Evolutionary conservation across 2,888 invertebrate genomes (phyloP).

Genomic region (Tetrapedia diversipes): DNA sequence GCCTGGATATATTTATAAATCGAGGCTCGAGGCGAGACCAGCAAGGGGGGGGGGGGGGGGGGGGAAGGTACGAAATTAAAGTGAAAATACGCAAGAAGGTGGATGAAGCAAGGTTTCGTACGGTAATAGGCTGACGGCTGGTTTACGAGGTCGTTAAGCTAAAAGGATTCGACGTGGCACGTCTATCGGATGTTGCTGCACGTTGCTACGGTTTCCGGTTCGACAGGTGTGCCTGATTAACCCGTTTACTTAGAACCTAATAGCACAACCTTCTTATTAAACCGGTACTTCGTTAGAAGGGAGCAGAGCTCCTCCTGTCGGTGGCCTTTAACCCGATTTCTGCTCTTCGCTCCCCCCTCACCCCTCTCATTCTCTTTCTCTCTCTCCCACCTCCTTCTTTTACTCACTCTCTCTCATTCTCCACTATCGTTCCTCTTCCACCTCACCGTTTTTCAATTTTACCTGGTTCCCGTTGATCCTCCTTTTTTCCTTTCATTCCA

Average conservation of each 20-base stretch:
- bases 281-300: constrained; percentile 40
- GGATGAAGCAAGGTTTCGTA: constrained; percentile 15
- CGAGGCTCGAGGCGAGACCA: no score
- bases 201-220: constrained; percentile 47
- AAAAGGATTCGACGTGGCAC: constrained; percentile 60
- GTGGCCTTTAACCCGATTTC: constrained; percentile 36
- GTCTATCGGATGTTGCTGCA: constrained; percentile 37
- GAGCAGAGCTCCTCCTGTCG: background rate
- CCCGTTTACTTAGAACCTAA: constrained; percentile 59
- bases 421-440: no score
- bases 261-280: constrained; percentile 58
- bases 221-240: constrained; percentile 56
- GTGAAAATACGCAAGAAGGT: background rate
- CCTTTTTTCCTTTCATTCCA: background rate
- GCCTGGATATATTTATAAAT: no score
- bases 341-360: background rate
- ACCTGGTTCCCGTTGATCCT: background rate
- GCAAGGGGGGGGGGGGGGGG: background rate
- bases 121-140: constrained; percentile 57
- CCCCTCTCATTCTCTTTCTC: no score
- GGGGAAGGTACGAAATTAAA: background rate
- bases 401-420: no score
- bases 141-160: constrained; percentile 69
- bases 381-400: no score
- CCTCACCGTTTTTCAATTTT: constrained; percentile 1